Conservation (phyloP, 2,113 vertebrate genomes). For the Speoplatyrhinus poulsoni region DNA sequence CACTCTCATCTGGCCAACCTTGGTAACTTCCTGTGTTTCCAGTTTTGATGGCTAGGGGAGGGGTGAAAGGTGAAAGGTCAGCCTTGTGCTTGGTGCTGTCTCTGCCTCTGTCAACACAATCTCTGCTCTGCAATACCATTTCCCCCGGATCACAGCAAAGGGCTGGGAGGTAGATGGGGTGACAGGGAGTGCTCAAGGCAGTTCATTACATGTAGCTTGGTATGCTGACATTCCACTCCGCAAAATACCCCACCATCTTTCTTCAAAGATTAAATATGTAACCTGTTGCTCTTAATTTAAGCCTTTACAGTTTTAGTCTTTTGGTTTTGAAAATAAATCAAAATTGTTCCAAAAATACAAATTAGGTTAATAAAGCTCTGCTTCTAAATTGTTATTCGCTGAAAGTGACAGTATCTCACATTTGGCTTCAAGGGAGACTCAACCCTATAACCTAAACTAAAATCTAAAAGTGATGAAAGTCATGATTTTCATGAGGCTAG, state of each 20-base stretch:
- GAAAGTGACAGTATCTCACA: too few species aligned
- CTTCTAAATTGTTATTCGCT: too few species aligned
- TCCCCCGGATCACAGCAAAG: slow-evolving; percentile 45
- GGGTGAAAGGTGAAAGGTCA: slow-evolving; percentile 64
- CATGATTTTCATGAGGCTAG: too few species aligned
- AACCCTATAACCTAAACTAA: too few species aligned
- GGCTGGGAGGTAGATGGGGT: slow-evolving; percentile 7
- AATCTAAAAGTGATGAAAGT: too few species aligned
- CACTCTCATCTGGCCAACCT: slow-evolving; percentile 63
- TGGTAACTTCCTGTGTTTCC: slow-evolving; percentile 69
- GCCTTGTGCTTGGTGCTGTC: slow-evolving; percentile 59
- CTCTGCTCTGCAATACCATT: slow-evolving; percentile 62
- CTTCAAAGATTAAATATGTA: too few species aligned
- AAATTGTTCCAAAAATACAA: too few species aligned
- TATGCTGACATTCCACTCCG: slow-evolving; percentile 41
- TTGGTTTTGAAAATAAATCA: too few species aligned
- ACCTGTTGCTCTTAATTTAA: too few species aligned
- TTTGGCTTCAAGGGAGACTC: too few species aligned
- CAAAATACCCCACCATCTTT: background rate
- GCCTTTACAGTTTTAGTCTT: too few species aligned
- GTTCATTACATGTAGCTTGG: slow-evolving; percentile 55
- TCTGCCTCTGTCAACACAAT: slow-evolving; percentile 71
- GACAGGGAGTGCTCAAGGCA: slow-evolving; percentile 34
- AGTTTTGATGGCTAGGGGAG: slow-evolving; percentile 31
- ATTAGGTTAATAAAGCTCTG: too few species aligned